A percentile compares a stretch with the other conserved stretches of the same genome.
Conservation (phyloP, 2,797 vertebrate species). For the Cuniculus paca region DNA sequence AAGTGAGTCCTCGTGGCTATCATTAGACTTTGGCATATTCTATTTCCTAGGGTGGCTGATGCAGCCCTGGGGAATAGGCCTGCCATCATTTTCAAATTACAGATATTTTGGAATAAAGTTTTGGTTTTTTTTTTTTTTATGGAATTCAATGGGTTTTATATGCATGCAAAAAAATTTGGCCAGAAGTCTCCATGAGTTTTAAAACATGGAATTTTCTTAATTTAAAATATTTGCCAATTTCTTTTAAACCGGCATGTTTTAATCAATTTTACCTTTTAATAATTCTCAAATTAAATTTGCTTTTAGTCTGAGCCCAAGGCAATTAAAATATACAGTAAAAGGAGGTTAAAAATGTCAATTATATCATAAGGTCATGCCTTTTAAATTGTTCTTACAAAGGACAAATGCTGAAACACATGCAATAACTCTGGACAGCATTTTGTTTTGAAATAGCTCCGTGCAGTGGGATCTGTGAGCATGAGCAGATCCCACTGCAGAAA, state of each 20-base stretch:
- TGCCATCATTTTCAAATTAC: not conserved
- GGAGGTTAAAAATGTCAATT: not conserved
- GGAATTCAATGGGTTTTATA: not conserved
- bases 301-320: not conserved
- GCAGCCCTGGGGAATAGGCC: not conserved
- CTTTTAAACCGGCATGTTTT: not conserved
- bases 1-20: not conserved
- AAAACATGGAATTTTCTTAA: not conserved
- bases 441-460: not conserved
- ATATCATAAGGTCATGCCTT: not conserved
- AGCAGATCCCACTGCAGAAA: not conserved
- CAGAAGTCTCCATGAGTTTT: not conserved
- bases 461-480: not conserved
- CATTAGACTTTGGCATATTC: not conserved
- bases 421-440: not conserved
- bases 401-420: not conserved
- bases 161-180: not conserved
- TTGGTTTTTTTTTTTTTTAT: not conserved
- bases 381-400: not conserved
- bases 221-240: not conserved
- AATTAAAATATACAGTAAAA: not conserved
- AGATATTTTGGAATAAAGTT: not conserved
- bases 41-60: not conserved
- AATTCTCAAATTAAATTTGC: slow-evolving; percentile 38
- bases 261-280: not conserved